Conservation (phyloP, 2,888 invertebrate species). For the Nudaria mundana region DNA sequence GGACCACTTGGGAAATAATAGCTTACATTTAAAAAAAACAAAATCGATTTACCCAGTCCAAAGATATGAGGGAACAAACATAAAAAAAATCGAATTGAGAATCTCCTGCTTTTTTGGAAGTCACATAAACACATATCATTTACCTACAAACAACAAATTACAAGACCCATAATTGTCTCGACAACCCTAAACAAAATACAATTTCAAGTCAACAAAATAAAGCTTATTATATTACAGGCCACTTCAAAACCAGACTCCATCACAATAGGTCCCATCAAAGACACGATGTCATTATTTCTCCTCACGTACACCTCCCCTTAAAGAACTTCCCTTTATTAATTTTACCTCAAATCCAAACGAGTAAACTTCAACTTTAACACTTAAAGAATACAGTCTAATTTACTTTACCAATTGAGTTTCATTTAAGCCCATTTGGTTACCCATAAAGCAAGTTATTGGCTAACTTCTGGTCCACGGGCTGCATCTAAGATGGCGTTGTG, state of each 20-base stretch:
- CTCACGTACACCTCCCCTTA: conserved; percentile 56
- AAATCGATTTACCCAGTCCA: too few species aligned
- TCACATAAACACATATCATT: too few species aligned
- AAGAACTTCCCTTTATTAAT: conserved; percentile 62
- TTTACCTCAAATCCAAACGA: conserved; percentile 37
- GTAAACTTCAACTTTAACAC: conserved; percentile 42
- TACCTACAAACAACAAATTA: too few species aligned
- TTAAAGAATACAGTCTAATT: conserved; percentile 51
- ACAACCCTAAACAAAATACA: conserved; percentile 37
- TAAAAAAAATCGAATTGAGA: too few species aligned
- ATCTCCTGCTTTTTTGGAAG: too few species aligned
- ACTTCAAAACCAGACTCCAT: conserved; percentile 54
- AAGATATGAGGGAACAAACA: too few species aligned
- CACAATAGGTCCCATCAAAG: conserved; percentile 52
- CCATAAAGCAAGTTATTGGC: conserved; percentile 65
- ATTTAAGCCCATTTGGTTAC: conserved; percentile 47
- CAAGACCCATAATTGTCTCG: conserved; percentile 24
- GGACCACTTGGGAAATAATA: too few species aligned
- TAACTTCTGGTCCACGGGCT: conserved; percentile 76
- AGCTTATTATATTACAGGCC: conserved; percentile 55
- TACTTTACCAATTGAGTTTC: conserved; percentile 38
- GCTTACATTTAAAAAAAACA: too few species aligned
- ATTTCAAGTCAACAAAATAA: conserved; percentile 49
- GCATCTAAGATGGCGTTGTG: conserved; percentile 77
- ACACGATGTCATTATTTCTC: conserved; percentile 58